phyloP scores from a whole-genome alignment of 2,113 vertebrate genomes.

The Gracilinanus agilis region DNA sequence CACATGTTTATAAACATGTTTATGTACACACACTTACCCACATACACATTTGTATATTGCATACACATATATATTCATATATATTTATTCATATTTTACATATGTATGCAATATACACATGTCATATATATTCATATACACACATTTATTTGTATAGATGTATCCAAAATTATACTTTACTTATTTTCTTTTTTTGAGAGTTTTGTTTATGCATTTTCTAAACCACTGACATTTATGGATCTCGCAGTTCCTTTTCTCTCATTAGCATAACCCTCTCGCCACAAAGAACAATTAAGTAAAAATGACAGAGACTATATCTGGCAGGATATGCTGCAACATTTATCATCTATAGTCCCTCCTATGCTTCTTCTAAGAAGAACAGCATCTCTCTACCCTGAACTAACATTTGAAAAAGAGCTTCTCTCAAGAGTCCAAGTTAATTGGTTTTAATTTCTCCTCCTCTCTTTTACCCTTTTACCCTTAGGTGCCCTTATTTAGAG shows the following conservation, averaged over 20 bases:
- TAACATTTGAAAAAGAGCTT: neutral
- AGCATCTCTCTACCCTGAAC: neutral
- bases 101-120: no score
- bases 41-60: no score
- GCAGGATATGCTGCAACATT: neutral
- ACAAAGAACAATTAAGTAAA: neutral
- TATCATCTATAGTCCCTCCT: neutral
- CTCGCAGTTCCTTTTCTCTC: neutral
- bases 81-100: neutral
- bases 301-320: neutral
- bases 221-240: neutral
- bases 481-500: neutral
- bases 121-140: neutral
- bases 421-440: neutral
- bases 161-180: neutral
- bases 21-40: no score
- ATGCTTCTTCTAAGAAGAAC: neutral
- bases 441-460: neutral
- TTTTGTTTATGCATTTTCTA: neutral
- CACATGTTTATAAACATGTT: no score
- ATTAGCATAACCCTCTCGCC: neutral
- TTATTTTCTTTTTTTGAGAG: neutral
- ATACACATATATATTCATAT: no score
- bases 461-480: neutral
- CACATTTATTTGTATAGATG: neutral